These are phyloP conservation scores for Phalloptychus januarius DNA, from an alignment of 2,797 vertebrate genomes.

Conservation along the genomic window DNA sequence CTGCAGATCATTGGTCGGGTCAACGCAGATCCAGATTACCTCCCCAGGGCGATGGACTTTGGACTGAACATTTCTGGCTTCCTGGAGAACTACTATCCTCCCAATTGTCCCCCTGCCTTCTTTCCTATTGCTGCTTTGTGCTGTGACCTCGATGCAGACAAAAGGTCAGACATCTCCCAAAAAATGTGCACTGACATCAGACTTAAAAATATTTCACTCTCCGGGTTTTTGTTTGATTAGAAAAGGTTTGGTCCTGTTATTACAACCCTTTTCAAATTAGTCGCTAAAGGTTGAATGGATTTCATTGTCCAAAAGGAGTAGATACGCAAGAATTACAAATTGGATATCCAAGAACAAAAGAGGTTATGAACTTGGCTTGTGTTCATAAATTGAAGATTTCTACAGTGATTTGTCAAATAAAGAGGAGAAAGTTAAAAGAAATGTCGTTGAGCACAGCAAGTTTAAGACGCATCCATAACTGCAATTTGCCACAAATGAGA, in stretches of 20 bases:
- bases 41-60: conserved; percentile 92
- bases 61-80: conserved; percentile 94
- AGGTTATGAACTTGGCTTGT: not conserved
- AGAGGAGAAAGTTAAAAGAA: not conserved
- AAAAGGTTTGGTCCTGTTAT: not conserved
- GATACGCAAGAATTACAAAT: not conserved
- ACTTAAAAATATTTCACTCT: not conserved
- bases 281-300: not conserved
- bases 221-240: not conserved
- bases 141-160: conserved; percentile 95
- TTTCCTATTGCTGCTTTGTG: conserved; percentile 93
- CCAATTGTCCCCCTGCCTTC: conserved; percentile 87
- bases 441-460: not conserved
- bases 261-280: not conserved
- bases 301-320: not conserved
- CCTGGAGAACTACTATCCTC: conserved; percentile 92
- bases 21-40: conserved; percentile 95
- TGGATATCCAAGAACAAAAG: not conserved
- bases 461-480: not conserved
- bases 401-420: not conserved
- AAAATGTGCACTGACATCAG: not conserved
- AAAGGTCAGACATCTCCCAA: conserved; percentile 82
- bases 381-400: not conserved
- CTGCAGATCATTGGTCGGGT: conserved; percentile 94
- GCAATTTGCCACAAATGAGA: not conserved